Conservation (phyloP, 1,140 invertebrate genomes). For the Drosophila mauritiana region DNA sequence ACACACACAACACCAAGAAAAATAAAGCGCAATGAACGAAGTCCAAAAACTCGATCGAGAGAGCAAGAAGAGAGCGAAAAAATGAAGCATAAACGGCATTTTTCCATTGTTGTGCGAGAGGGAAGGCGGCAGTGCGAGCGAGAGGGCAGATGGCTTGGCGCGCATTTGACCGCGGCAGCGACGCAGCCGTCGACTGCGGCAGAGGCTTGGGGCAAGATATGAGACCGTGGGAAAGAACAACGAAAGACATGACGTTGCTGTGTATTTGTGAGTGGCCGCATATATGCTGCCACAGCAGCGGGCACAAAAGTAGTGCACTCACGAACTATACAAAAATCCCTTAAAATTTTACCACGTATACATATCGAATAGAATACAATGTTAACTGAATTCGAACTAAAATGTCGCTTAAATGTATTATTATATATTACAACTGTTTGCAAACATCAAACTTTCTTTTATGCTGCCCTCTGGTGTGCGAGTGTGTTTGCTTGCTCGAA, state of each 20-base stretch:
- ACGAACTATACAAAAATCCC: neutral
- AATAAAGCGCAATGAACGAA: constrained; percentile 83
- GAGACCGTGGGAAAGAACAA: constrained; percentile 85
- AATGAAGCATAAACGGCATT: constrained; percentile 69
- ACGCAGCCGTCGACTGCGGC: neutral
- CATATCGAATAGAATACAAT: too few relatives aligned
- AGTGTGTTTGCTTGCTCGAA: constrained; percentile 7
- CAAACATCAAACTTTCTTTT: neutral
- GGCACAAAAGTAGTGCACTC: constrained; percentile 6
- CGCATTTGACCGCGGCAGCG: constrained; percentile 59
- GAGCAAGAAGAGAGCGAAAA: constrained; percentile 31
- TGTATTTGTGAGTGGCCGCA: constrained; percentile 20
- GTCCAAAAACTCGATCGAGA: constrained; percentile 69
- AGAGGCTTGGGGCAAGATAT: constrained; percentile 77
- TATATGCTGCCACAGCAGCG: constrained; percentile 21
- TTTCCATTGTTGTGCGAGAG: constrained; percentile 58
- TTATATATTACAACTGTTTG: too few relatives aligned
- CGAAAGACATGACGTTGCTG: constrained; percentile 80
- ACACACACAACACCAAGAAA: constrained; percentile 44
- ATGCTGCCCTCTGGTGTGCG: constrained; percentile 35
- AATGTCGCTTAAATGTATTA: too few relatives aligned
- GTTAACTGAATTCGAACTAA: too few relatives aligned
- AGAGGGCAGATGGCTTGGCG: constrained; percentile 54
- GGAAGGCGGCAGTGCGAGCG: constrained; percentile 3
- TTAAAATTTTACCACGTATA: neutral